These are phyloP conservation scores for Palythoa heliodiscus DNA, from an alignment of 92 coral and sea anemone species.

Conservation along the genomic window DNA sequence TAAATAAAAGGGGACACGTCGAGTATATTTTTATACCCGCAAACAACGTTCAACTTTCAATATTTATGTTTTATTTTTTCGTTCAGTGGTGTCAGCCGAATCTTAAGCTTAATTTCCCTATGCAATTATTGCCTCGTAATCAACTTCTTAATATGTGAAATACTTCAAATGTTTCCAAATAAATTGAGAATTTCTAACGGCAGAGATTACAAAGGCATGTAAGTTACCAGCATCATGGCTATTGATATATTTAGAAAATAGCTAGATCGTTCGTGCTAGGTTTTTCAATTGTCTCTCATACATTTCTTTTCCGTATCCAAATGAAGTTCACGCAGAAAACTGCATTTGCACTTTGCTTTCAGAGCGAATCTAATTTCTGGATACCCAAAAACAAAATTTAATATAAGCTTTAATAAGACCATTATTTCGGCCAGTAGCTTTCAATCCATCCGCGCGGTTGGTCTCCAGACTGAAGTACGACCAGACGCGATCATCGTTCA, in stretches of 20 bases:
- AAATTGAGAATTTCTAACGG: not conserved
- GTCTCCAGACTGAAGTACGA: not conserved
- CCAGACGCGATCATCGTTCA: not conserved
- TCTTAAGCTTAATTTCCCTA: not conserved
- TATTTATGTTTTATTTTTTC: not conserved
- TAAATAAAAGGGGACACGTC: slow-evolving; percentile 16
- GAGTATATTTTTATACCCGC: slow-evolving; percentile 19
- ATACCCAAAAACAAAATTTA: not conserved
- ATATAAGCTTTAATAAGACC: not conserved
- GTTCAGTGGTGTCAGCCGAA: not conserved
- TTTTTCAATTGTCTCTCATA: not conserved
- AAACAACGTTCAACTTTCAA: not conserved
- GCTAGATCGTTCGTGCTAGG: no score
- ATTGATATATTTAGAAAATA: no score
- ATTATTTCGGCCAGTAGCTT: not conserved
- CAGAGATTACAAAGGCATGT: not conserved
- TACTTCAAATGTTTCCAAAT: not conserved
- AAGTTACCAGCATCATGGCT: no score
- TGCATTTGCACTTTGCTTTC: not conserved
- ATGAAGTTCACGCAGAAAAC: not conserved
- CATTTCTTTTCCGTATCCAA: slow-evolving; percentile 17
- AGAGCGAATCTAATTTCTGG: not conserved
- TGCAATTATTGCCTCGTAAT: not conserved
- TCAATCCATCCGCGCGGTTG: not conserved
- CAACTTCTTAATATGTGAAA: not conserved